Evolutionary conservation across 1,140 invertebrate species (phyloP), one percentile per base, ranked within the genome.

Genomic region (Pseudomyrmex pallidus): DNA sequence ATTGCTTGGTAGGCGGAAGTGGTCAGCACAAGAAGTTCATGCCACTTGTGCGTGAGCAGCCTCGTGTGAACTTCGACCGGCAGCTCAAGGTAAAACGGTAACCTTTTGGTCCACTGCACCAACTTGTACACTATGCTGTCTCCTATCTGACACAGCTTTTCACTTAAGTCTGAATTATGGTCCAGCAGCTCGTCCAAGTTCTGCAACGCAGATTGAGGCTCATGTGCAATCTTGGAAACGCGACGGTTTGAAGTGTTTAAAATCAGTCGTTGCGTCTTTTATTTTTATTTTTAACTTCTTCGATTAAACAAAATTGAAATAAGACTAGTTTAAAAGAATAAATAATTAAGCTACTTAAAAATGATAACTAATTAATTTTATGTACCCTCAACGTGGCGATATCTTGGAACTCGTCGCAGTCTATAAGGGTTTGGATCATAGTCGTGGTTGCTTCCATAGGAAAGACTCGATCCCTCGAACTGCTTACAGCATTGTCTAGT

Each of bases 81-180:
- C 86, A 99, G 96, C 94, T 99, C 98, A 92, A 97, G 95, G 92
- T 99, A 99, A 95, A 99, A 99, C 50, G 99, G 99, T 93, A 99
- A 95, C 93, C 98, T 96, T 94, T 99, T 99, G 88, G 98, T 99
- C 99, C 99, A 99, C 94, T 99, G 98, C 78, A 99, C 98, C 94
- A 99, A 96, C 94, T 99, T 99, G 95, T 98, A 98, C 54, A 99
- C 98, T 91, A 99, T 99, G 68, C 98, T 98, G 95, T 99, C 98
- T 64, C 98, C 98, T 92, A 99, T 98, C 93, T 98, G 97, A 95
- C 98, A 98, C 90, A 99, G 95, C 93, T 98, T 98, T 90, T 98
- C 97, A 85, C 97, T 98, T 85, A 99, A 96, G 93, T 98, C 97
- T 84, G 97, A 97, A 91, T 98, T 98, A 92, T 98, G 97, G 93